phyloP scores from a whole-genome alignment of 2,888 invertebrate genomes.

The Gnatocerus cornutus region DNA sequence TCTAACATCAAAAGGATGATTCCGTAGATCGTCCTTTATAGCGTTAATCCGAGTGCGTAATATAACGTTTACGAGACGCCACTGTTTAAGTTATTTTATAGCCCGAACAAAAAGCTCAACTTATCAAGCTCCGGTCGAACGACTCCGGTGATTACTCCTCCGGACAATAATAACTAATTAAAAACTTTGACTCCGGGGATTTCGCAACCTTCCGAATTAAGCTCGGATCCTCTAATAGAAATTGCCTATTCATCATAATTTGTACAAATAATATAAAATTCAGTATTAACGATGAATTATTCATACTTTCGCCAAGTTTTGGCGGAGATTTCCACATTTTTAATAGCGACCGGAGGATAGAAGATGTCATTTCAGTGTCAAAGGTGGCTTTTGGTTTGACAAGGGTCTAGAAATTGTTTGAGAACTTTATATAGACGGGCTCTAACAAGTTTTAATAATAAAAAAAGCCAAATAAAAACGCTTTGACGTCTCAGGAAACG shows the following conservation, averaged over 20 bases:
- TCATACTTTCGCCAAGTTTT: slow-evolving; percentile 11
- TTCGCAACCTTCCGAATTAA: slow-evolving; percentile 22
- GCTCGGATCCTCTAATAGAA: slow-evolving; percentile 23
- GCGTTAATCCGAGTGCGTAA: neutral
- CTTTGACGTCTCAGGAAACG: neutral
- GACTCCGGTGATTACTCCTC: slow-evolving; percentile 18
- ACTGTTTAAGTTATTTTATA: slow-evolving; percentile 3
- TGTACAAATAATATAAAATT: slow-evolving; percentile 34
- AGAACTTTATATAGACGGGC: slow-evolving; percentile 45
- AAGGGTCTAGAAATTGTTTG: slow-evolving; percentile 51
- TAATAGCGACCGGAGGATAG: slow-evolving; percentile 38
- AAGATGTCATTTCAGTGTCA: slow-evolving; percentile 49
- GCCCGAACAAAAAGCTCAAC: slow-evolving; percentile 5
- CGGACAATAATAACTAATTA: slow-evolving; percentile 34
- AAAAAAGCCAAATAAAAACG: slow-evolving; percentile 43
- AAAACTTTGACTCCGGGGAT: slow-evolving; percentile 18
- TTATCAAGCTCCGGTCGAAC: slow-evolving; percentile 13
- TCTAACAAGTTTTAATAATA: slow-evolving; percentile 49
- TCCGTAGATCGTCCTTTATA: neutral
- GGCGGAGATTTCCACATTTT: slow-evolving; percentile 39
- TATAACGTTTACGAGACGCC: neutral
- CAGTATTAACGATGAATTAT: slow-evolving; percentile 30
- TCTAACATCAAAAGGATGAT: slow-evolving; percentile 7
- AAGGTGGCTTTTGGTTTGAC: slow-evolving; percentile 47
- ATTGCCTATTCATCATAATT: slow-evolving; percentile 43